Base-by-base conservation (phyloP, 2,797 vertebrate species). In the Galagoides demidoff region DNA sequence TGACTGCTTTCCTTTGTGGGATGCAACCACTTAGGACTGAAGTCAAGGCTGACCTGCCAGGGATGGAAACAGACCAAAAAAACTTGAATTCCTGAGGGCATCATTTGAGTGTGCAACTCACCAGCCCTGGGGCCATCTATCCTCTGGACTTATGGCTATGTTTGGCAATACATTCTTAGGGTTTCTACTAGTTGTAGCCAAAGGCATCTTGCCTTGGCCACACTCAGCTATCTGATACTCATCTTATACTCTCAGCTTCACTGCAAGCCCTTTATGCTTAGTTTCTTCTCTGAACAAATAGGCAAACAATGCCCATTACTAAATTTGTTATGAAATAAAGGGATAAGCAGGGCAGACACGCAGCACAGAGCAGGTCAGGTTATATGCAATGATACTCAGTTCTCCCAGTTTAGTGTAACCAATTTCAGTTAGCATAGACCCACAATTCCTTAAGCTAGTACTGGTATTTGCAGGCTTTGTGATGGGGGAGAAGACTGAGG, bases 271-370 rank as follows among this genome's bases (percentile, higher is more conserved):
- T 39, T 14, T 45, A 78, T 27, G 20, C 37, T 84, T 27, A 10
- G 70, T 90, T 88, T 82, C 25, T 52, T 81, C 45, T 85, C 76
- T 88, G 61, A 78, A 94, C 61, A 64, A 79, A 79, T 12, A 34
- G 34, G 6, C 9, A 17, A 57, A 68, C 70, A 23, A 52, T 61
- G 29, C 34, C 37, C 14, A n/a, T 68, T 29, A 49, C 49, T 91
- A 83, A 37, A 61, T 37, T 29, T 7, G 11, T 74, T 85, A 16
- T 55, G 66, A 89, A 49, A 84, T 9, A 22, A 93, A 79, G 43
- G 27, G n/a, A 29, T n/a, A 91, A 85, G 49, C 8, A n/a, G 37
- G 37, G 59, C 22, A 39, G 34, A 73, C 61, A 12, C 23, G 10
- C 16, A 34, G 7, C 49, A 31, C 29, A 17, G 5, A 85, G 45